Base-by-base conservation (phyloP, 2,888 invertebrate genomes). In the Syrphus vitripennis region DNA sequence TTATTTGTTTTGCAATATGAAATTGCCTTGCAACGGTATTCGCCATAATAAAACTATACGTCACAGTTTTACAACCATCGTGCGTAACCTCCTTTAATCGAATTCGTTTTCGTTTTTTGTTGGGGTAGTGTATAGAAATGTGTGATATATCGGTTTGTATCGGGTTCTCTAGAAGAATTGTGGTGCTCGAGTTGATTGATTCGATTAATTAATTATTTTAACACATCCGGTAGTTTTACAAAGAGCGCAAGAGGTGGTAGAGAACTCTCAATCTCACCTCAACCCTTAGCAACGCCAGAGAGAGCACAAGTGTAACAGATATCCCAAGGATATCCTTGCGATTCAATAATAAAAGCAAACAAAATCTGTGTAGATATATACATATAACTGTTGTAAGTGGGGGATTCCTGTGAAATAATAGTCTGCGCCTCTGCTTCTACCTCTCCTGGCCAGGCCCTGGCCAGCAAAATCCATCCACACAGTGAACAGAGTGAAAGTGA, bases 1-100 rank as follows among this genome's bases (percentile, higher is more conserved):
- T 31, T 53, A 61, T 53, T n/a, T 50, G 19, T 53, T 70, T 65
- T 61, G 50, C 83, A 81, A 80, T 80, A 80, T 84, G 83, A 37
- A 67, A 26, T 75, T 53, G 75, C 34, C 31, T 24, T 48, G 24
- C 16, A 42, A 77, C 40, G 31, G 74, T 72, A 71, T 71, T 70
- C 55, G 40, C 16, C 55, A 65, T 45, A 40, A 48, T n/a, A 81
- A 55, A 21, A 81, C 53, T 67, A 19, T 42, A 55, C 40, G 40
- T 34, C 67, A 53, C 29, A 40, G 3, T 19, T 59, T 77, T 67
- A 75, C 83, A 69, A 70, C 70, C 21, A 61, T 55, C 75, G 75
- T 76, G 65, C 42, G 55, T 70, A 31, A 31, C 5, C 48, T 19
- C 50, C n/a, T 16, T n/a, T 55, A 14, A 37, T 12, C 14, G 48